phyloP scores from a whole-genome alignment of 92 coral and sea anemone genomes.

The Epizoanthus illoricatus region DNA sequence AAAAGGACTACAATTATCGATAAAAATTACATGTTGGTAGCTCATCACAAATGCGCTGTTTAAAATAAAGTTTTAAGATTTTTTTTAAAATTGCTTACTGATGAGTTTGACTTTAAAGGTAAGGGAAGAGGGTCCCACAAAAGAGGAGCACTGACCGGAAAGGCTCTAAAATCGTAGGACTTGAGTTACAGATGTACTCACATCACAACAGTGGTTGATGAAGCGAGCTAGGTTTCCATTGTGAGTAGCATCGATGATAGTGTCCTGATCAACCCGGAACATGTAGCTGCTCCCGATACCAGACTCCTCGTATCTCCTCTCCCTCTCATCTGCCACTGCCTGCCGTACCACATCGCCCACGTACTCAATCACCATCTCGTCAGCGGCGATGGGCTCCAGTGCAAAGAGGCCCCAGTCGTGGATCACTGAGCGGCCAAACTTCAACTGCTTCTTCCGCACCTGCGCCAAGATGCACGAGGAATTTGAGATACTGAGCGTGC shows the following conservation, averaged over 20 bases:
- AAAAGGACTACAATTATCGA: no score
- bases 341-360: constrained; percentile 96
- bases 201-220: constrained; percentile 98
- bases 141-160: no score
- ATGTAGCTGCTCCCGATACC: constrained; percentile 97
- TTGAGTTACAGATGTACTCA: constrained; percentile 44
- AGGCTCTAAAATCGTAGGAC: no score
- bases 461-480: constrained; percentile 28
- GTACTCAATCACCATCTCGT: constrained; percentile 99
- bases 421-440: constrained; percentile 91
- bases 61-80: no score
- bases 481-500: no score
- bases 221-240: constrained; percentile 94
- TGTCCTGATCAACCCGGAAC: constrained; percentile 96
- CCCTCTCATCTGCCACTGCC: constrained; percentile 91
- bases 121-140: no score
- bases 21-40: no score
- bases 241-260: constrained; percentile 93
- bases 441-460: constrained; percentile 98
- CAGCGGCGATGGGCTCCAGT: constrained; percentile 94
- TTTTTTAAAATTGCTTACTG: no score
- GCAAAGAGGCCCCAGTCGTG: constrained; percentile 99
- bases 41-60: no score
- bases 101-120: no score
- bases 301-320: constrained; percentile 84